Evolutionary conservation across 2,113 vertebrate genomes (phyloP), one percentile per base, ranked within the genome.

Genomic region (Parus major): DNA sequence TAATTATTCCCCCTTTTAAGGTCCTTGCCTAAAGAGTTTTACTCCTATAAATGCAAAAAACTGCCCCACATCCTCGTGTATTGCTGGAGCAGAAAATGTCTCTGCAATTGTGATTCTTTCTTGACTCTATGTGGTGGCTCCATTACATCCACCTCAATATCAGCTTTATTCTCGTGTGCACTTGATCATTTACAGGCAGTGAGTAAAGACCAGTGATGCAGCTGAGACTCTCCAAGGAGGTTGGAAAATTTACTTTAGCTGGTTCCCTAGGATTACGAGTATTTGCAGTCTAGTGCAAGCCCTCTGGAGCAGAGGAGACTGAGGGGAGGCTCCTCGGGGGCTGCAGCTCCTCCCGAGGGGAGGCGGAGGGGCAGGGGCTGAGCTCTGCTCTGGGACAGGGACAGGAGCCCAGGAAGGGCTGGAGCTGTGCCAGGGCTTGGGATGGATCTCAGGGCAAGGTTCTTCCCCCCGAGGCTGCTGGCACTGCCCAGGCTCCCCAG

Each of bases 71-170:
- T 73, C 76, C 49, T 39, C 73, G 56, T 70, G 68, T 61, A 77
- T 6, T 90, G 68, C 72, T 88, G 80, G 71, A 92, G 76, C 89
- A 95, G 83, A 80, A 93, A 95, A 95, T 39, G 18, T 28, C 59
- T 88, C 50, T 77, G 76, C 46, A 24, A 0, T 49, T 66, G 89
- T 66, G 83, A 29, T 55, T 73, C 50, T 86, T 75, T 49, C 71
- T 31, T 36, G 66, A 18, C 78, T 72, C 44, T 21, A 0, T 65
- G 49, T 86, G 82, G 49, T 56, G 75, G 66, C 72, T 75, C 71
- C 76, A 9, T 52, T 47, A 42, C 68, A 60, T 25, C 46, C 71
- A 46, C 52, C 77, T 33, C 91, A 23, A 17, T 10, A n/a, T 3
- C 81, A 56, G 55, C 35, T 92, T 86, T 56, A 42, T 75, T 75